Conservation (phyloP, 1,140 invertebrate genomes). For the Drosophila cardini region DNA sequence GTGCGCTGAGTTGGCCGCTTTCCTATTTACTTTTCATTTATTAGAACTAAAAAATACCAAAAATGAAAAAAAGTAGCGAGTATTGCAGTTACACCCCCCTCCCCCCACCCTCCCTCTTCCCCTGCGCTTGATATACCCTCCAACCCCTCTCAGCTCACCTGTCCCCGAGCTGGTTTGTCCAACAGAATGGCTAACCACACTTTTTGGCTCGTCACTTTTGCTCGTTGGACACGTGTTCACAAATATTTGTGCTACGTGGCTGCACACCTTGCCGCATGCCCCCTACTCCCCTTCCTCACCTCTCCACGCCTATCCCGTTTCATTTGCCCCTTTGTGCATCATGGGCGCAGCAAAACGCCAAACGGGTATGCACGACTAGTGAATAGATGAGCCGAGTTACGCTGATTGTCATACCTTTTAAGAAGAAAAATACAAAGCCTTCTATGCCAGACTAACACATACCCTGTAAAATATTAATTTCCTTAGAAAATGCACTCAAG, state of each 20-base stretch:
- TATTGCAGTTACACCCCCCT: conserved; percentile 30
- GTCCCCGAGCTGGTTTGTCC: neutral
- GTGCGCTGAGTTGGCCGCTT: conserved; percentile 49
- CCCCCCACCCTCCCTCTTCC: neutral
- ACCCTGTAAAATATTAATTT: neutral
- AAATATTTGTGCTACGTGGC: conserved; percentile 81
- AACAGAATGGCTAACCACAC: conserved; percentile 14
- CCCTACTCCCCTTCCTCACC: neutral
- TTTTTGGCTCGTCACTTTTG: conserved; percentile 64
- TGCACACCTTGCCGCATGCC: conserved; percentile 60
- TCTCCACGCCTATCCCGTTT: neutral
- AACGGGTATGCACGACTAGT: conserved; percentile 4
- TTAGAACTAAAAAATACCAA: conserved; percentile 52
- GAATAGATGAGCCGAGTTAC: neutral
- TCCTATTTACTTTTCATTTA: conserved; percentile 79
- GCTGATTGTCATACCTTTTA: neutral
- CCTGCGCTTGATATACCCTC: neutral
- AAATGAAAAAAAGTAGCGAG: neutral
- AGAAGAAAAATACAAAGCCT: neutral
- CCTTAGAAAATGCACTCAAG: neutral
- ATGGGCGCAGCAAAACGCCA: neutral
- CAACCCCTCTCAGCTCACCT: neutral
- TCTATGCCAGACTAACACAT: neutral
- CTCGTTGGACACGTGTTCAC: conserved; percentile 77
- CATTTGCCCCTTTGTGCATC: conserved; percentile 31